Evolutionary conservation across 2,888 invertebrate genomes (phyloP).

Genomic region (Loripinus fragilis): DNA sequence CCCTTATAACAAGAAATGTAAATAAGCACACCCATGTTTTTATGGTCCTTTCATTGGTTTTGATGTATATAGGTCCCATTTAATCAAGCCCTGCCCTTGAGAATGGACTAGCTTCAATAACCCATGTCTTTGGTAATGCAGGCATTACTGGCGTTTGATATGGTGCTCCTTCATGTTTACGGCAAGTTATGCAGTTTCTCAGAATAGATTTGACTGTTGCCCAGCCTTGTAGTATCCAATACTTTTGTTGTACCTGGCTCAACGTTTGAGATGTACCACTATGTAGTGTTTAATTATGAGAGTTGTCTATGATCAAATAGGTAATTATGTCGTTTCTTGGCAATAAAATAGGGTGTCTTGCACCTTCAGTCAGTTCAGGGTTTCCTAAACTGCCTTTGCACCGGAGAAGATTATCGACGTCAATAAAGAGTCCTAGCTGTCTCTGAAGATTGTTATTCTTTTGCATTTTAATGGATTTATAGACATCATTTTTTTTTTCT

Average conservation of each 20-base stretch:
- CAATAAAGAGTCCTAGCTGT: conserved; percentile 24
- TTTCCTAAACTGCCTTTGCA: conserved; percentile 30
- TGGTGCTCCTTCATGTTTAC: conserved; percentile 11
- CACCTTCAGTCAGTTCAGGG: conserved; percentile 29
- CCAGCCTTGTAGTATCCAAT: conserved; percentile 17
- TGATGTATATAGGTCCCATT: conserved; percentile 26
- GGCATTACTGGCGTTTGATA: conserved; percentile 35
- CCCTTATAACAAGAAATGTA: conserved; percentile 26
- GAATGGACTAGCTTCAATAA: conserved; percentile 28
- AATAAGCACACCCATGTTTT: conserved; percentile 38
- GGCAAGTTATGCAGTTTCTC: neutral
- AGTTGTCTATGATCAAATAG: conserved; percentile 29
- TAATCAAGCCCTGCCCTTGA: conserved; percentile 27
- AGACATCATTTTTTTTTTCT: conserved; percentile 4
- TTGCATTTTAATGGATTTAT: neutral
- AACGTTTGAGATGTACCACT: conserved; percentile 35
- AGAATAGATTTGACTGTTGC: neutral
- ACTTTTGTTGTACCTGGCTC: neutral
- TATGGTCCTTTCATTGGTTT: conserved; percentile 13
- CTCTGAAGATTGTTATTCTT: neutral
- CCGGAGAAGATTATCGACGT: conserved; percentile 18
- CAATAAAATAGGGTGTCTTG: conserved; percentile 19
- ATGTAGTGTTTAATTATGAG: conserved; percentile 25
- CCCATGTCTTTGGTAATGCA: conserved; percentile 26
- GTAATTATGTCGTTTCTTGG: conserved; percentile 23